Conservation (phyloP, 2,797 vertebrate genomes). For the Acrossocheilus wenchowensis region DNA sequence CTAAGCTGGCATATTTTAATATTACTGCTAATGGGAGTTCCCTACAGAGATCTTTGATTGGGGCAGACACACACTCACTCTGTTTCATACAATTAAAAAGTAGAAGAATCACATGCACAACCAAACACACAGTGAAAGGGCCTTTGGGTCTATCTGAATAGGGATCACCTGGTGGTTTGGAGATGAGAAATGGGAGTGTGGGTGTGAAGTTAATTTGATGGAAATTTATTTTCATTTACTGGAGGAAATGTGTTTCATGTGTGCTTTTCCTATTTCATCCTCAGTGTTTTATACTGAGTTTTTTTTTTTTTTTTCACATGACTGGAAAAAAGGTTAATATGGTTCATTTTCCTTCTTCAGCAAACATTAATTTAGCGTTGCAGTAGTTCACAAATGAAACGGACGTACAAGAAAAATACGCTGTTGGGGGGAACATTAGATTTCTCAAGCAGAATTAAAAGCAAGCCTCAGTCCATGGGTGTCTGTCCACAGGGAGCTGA, state of each 20-base stretch:
- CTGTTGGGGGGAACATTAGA: conserved; percentile 22
- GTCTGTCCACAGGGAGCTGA: background rate
- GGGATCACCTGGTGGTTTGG: conserved; percentile 49
- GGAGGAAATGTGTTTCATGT: conserved; percentile 49
- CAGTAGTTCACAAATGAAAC: conserved; percentile 27
- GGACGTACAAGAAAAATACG: background rate
- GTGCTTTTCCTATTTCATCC: conserved; percentile 38
- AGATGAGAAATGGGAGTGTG: conserved; percentile 51
- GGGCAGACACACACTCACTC: conserved; percentile 5
- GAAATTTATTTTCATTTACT: conserved; percentile 55
- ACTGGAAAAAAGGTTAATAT: conserved; percentile 24
- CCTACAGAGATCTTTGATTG: conserved; percentile 47
- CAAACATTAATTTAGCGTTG: conserved; percentile 28
- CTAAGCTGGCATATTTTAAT: conserved; percentile 30
- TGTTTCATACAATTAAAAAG: conserved; percentile 22
- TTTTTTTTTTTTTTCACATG: conserved; percentile 22
- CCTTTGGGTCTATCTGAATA: conserved; percentile 48
- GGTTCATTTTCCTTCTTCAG: conserved; percentile 35
- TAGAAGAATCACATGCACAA: conserved; percentile 16
- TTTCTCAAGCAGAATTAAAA: conserved; percentile 30
- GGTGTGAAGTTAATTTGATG: conserved; percentile 48
- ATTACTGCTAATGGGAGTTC: conserved; percentile 47
- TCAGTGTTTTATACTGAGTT: conserved; percentile 2
- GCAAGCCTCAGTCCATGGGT: background rate
- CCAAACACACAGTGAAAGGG: conserved; percentile 30